Percentiles rank a stretch among this genome's conserved stretches.
phyloP scores from a whole-genome alignment of 2,888 invertebrate species.

The Gonocerus acuteangulatus region DNA sequence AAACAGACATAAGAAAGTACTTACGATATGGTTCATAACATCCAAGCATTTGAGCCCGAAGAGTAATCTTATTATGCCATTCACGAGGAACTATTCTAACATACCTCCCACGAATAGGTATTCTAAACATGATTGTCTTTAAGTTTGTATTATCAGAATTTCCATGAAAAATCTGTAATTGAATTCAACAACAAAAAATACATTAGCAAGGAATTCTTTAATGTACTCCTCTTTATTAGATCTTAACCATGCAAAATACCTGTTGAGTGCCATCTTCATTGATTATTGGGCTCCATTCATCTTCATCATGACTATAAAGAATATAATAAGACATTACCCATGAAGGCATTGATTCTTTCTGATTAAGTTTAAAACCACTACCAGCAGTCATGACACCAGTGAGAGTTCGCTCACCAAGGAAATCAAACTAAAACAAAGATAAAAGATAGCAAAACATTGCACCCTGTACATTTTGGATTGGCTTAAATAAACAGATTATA shows the following conservation, averaged over 20 bases:
- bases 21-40: conserved; percentile 67
- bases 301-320: conserved; percentile 62
- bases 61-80: conserved; percentile 65
- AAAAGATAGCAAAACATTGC: background rate
- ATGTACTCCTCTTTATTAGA: no score
- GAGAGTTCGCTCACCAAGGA: conserved; percentile 63
- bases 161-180: conserved; percentile 54
- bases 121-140: conserved; percentile 58
- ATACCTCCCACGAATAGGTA: conserved; percentile 64
- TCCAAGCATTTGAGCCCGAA: conserved; percentile 68
- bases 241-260: conserved; percentile 40
- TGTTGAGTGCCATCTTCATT: conserved; percentile 49
- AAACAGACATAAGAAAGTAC: no score
- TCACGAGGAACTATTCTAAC: conserved; percentile 62
- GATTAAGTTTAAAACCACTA: conserved; percentile 45
- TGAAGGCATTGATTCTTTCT: conserved; percentile 47
- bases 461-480: no score
- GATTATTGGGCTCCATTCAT: conserved; percentile 62
- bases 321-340: conserved; percentile 71
- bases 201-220: no score
- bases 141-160: conserved; percentile 60
- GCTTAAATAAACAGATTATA: no score
- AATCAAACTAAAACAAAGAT: conserved; percentile 56
- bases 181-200: background rate
- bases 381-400: conserved; percentile 68